phyloP scores from a whole-genome alignment of 2,113 vertebrate species.

The Pelusios castaneus region DNA sequence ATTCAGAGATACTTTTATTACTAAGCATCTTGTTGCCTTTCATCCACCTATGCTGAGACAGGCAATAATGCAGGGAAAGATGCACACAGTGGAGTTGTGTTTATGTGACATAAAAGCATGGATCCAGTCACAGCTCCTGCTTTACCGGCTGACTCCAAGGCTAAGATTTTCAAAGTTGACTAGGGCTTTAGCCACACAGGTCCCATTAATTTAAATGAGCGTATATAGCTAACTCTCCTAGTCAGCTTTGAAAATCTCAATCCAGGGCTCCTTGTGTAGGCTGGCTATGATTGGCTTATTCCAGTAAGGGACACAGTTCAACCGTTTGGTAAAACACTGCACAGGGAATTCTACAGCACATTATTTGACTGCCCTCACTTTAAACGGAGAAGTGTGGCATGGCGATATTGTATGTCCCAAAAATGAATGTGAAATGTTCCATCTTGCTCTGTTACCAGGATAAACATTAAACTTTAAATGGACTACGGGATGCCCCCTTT shows the following conservation, averaged over 20 bases:
- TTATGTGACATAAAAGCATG: not conserved
- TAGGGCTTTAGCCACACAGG: not conserved
- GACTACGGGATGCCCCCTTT: too few relatives aligned
- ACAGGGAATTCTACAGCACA: not conserved
- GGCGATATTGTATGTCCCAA: not conserved
- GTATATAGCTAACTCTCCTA: not conserved
- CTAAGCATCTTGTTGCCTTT: fast-evolving
- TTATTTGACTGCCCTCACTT: not conserved
- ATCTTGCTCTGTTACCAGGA: not conserved
- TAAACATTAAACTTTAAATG: too few relatives aligned
- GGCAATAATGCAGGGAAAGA: not conserved
- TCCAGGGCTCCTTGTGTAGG: not conserved
- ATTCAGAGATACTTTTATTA: not conserved
- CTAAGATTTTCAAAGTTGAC: not conserved
- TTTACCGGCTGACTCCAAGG: too few relatives aligned
- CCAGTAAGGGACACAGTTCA: not conserved
- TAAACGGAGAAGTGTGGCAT: not conserved
- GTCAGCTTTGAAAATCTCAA: not conserved
- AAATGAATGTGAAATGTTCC: not conserved
- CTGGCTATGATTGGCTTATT: not conserved
- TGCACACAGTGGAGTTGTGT: not conserved
- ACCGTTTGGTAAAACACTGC: not conserved
- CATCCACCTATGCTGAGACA: not conserved
- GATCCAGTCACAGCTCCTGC: not conserved
- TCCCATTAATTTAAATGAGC: not conserved